Percentiles rank a stretch among this genome's conserved stretches.
Conservation (phyloP, 1,140 invertebrate species). For the Neodiprion virginianus region DNA sequence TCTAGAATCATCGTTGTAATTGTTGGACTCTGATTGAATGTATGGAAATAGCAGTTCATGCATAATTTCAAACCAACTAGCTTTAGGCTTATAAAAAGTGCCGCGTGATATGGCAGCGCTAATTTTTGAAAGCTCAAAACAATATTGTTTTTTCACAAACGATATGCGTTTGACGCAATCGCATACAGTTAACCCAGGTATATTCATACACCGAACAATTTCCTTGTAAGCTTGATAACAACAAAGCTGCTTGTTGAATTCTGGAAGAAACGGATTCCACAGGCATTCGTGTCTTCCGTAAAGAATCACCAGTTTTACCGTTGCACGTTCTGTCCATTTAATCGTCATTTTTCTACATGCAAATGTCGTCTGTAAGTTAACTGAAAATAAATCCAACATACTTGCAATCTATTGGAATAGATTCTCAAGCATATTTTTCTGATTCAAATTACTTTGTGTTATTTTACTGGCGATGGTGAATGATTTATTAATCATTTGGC, state of each 20-base stretch:
- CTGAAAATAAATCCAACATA: too few species aligned
- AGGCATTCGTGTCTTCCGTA: slow-evolving; percentile 12
- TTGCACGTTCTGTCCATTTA: slow-evolving; percentile 3
- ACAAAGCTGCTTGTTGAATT: neutral
- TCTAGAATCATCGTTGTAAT: neutral
- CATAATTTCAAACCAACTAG: slow-evolving; percentile 15
- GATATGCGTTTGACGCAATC: slow-evolving; percentile 14
- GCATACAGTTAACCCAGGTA: slow-evolving; percentile 18
- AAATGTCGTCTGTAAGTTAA: neutral
- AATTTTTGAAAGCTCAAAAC: slow-evolving; percentile 16
- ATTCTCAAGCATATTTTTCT: neutral
- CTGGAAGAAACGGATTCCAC: slow-evolving; percentile 11
- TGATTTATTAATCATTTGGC: neutral
- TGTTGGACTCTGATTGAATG: neutral
- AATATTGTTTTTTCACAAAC: slow-evolving; percentile 9
- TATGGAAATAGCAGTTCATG: slow-evolving; percentile 15
- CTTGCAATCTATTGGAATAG: too few species aligned
- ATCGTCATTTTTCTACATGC: slow-evolving; percentile 9
- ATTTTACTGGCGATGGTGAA: neutral
- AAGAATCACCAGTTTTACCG: slow-evolving; percentile 1
- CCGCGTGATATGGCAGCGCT: neutral
- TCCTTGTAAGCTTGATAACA: neutral
- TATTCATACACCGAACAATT: slow-evolving; percentile 6
- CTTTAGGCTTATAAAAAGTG: slow-evolving; percentile 13
- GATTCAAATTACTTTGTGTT: neutral